Evolutionary conservation across 2,888 invertebrate species (phyloP).

Genomic region (Anoplius nigerrimus): DNA sequence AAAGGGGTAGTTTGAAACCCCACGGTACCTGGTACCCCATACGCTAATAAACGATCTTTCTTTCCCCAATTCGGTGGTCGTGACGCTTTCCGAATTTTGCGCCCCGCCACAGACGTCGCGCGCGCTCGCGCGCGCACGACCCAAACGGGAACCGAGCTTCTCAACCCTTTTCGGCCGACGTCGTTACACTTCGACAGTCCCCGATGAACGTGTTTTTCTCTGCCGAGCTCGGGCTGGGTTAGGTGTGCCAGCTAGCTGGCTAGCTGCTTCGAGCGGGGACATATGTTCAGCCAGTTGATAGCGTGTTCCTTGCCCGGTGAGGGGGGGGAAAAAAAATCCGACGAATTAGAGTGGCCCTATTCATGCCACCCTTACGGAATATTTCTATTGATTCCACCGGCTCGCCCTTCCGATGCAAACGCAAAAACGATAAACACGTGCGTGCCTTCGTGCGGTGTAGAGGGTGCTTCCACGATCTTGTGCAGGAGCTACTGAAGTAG

Average conservation of each 20-base stretch:
- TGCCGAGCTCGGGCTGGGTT: too few species aligned
- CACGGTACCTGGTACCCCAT: conserved; percentile 46
- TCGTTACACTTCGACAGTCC: too few species aligned
- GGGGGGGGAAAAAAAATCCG: too few species aligned
- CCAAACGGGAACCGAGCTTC: too few species aligned
- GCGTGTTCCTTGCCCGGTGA: too few species aligned
- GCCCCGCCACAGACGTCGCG: background rate
- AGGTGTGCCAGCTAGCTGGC: too few species aligned
- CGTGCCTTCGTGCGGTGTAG: conserved; percentile 35
- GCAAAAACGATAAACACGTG: conserved; percentile 46
- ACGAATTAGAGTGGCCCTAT: too few species aligned
- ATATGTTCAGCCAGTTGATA: too few species aligned
- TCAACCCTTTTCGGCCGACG: too few species aligned
- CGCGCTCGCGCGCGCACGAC: background rate
- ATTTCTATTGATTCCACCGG: conserved; percentile 36
- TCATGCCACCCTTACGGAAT: conserved; percentile 4
- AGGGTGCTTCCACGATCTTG: conserved; percentile 9
- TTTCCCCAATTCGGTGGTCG: background rate
- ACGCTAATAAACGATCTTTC: conserved; percentile 27
- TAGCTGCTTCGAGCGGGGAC: too few species aligned
- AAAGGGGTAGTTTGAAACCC: conserved; percentile 36
- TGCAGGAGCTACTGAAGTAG: background rate
- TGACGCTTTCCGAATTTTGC: background rate
- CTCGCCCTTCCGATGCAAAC: conserved; percentile 32
- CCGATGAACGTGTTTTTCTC: too few species aligned